Evolutionary conservation across 2,797 vertebrate species (phyloP).

Genomic region (Tenualosa ilisha): DNA sequence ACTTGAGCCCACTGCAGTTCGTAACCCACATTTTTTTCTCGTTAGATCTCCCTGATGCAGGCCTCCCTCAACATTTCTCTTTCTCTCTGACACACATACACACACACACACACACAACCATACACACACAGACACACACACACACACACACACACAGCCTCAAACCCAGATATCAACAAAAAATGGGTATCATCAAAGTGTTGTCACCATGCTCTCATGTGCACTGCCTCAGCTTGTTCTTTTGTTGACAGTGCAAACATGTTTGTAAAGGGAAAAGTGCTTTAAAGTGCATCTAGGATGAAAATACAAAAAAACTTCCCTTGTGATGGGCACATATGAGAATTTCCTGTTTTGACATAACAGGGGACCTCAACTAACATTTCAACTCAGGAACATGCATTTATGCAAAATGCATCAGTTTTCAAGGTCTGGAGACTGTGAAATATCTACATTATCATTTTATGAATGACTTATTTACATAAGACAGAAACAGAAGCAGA

Average conservation of each 20-base stretch:
- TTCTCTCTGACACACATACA: too few relatives aligned
- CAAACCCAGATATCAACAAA: neutral
- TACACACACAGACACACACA: too few relatives aligned
- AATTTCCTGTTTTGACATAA: neutral
- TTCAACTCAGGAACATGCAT: neutral
- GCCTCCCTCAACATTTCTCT: neutral
- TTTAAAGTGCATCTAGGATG: neutral
- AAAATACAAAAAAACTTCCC: neutral
- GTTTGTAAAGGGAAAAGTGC: neutral
- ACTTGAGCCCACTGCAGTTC: constrained; percentile 5
- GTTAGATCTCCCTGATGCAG: neutral
- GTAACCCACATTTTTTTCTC: neutral
- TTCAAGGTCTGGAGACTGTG: neutral
- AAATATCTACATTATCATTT: neutral
- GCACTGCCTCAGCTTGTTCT: neutral
- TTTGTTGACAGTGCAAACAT: neutral
- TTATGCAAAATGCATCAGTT: neutral
- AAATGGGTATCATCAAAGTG: neutral
- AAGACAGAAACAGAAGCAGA: neutral
- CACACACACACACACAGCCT: neutral
- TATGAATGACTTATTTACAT: neutral
- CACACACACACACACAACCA: too few relatives aligned
- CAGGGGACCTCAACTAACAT: neutral
- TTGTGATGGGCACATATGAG: neutral
- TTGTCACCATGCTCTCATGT: neutral